Base-by-base conservation (phyloP, 1,140 invertebrate genomes). In the Drosophila hydei region DNA sequence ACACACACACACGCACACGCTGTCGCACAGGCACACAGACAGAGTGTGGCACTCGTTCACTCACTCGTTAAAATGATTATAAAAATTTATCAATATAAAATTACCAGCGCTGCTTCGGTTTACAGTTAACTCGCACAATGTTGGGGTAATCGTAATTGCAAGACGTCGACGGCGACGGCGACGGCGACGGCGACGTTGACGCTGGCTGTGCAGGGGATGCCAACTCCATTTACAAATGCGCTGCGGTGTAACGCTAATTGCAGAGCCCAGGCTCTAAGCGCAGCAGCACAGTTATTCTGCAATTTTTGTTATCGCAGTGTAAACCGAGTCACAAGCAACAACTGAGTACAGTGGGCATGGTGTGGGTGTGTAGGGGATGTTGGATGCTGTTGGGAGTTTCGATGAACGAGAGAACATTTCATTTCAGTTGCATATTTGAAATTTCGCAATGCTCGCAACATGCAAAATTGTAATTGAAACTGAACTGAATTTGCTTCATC, bases 51-150 rank as follows among this genome's bases (percentile, higher is more conserved):
- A 68, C 33, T 51, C 64, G 62, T 56, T 61, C 68, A 63, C 64
- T 87, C 84, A 83, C 75, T 88, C 84, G 83, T 88, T 88, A 88
- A 88, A 88, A 83, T 83, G 75, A 88, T 88, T 88, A 83, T 89
- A 89, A 88, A 83, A 87, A 88, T 88, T 71, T 88, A 89, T 88
- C 83, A 88, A 88, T 88, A 89, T 88, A 88, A 76, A 68, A 88
- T 88, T 88, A 89, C 83, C 60, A 64, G 47, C 72, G 67, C 36
- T 69, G 59, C 62, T 63, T 88, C 75, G 59, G 70, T 64, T 88
- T 78, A 71, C 80, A 72, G 47, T 67, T 67, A 75, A 75, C 59
- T 74, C 72, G 62, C 60, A 54, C 70, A 77, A 74, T 74, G 72
- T 73, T 74, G 59, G 52, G 60, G 47, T 70, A 85, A 73, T 84